Base-by-base conservation (phyloP, 2,113 vertebrate genomes). In the Narcine bancroftii region DNA sequence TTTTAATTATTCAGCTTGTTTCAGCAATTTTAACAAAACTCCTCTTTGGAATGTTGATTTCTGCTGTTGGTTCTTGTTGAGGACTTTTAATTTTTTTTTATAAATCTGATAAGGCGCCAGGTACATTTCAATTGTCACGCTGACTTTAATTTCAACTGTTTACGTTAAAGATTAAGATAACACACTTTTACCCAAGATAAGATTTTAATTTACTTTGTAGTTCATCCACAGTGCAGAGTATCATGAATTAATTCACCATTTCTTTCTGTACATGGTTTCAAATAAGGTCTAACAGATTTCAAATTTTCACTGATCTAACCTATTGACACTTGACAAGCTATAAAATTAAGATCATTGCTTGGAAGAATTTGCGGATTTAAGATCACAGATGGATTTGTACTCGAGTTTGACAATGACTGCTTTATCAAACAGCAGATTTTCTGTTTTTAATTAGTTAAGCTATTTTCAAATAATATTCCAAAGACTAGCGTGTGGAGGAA, bases 151-250 rank as follows among this genome's bases (percentile, higher is more conserved):
- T 89, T 66, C 13, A 65, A 65, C 17, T 66, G 87, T 89, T 89
- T 66, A 63, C 63, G 45, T 91, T 91, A 91, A 91, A 91, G 63
- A 63, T 91, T 91, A 91, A 91, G 87, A 69, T 89, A 89, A 89
- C 7, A 39, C 1, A 24, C 39, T 91, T 87, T 91, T 66, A 91
- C 87, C 3, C 7, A 26, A 91, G 87, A 91, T 91, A 91, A 56
- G 50, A 85, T 83, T 56, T 33, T 60, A 33, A 65, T 91, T 69
- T 91, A 6, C 69, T 69, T 39, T 60, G 26, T 19, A 26, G 56
- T 91, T 91, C 36, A 91, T 45, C 36, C 19, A 45, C 39, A 47
- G 87, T 66, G 63, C 60, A 89, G 2, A 15, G 36, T 45, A n/a
- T 65, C 60, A 56, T 60, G 33, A n/a, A 85, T 85, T 85, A n/a